A percentile compares a stretch with the other conserved stretches of the same genome.
Conservation (phyloP, 2,113 vertebrate species). For the Crotalus tigris region DNA sequence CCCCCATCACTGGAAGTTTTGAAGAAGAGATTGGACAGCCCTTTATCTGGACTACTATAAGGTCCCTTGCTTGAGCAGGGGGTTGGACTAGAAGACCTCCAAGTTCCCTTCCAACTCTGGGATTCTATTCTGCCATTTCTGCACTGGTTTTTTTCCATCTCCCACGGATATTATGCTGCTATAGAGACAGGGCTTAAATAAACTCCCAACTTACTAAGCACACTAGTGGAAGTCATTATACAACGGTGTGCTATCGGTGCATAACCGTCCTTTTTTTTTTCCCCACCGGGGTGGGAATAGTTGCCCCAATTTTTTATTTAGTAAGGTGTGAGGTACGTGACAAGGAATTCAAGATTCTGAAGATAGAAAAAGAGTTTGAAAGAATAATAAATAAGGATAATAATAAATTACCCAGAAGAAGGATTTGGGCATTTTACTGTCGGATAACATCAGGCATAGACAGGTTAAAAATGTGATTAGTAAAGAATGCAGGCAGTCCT, state of each 20-base stretch:
- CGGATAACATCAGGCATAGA: too few species aligned
- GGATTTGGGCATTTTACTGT: too few species aligned
- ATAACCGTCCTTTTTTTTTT: neutral
- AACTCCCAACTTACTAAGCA: neutral
- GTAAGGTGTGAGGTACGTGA: neutral
- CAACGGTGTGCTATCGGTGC: neutral
- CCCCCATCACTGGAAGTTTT: neutral
- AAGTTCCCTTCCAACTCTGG: neutral
- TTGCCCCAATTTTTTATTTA: neutral
- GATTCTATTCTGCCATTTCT: neutral
- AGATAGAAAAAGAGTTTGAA: neutral
- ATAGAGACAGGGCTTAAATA: neutral
- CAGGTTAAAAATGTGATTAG: too few species aligned
- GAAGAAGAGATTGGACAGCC: neutral
- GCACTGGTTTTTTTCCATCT: neutral
- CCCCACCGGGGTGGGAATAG: too few species aligned
- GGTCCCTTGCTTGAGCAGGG: neutral
- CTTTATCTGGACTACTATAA: accelerated
- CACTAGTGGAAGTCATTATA: neutral
- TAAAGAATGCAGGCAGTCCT: too few species aligned
- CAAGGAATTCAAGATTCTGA: neutral
- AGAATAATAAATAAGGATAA: too few species aligned
- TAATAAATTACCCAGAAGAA: too few species aligned
- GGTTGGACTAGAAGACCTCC: neutral
- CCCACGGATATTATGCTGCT: neutral